phyloP scores from a whole-genome alignment of 2,113 vertebrate species.

The Perca flavescens region DNA sequence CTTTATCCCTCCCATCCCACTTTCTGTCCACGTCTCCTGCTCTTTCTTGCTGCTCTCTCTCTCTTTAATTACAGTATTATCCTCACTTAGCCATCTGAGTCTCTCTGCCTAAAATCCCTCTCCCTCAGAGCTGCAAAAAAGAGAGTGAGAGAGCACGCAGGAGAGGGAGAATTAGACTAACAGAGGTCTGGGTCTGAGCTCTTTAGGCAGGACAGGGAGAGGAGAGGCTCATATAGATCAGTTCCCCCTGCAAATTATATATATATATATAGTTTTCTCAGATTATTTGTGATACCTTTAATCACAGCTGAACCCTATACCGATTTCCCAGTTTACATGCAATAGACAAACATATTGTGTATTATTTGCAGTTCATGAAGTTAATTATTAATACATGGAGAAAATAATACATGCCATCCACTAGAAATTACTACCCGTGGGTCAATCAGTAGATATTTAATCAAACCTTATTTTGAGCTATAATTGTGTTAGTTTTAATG shows the following conservation, averaged over 20 bases:
- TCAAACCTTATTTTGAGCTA: too few relatives aligned
- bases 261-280: not conserved
- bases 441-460: not conserved
- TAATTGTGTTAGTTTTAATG: too few relatives aligned
- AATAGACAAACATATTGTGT: not conserved
- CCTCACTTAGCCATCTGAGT: constrained; percentile 66
- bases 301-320: not conserved
- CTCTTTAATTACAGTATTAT: constrained; percentile 72
- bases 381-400: not conserved
- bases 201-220: constrained; percentile 15
- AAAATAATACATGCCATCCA: not conserved
- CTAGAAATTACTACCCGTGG: not conserved
- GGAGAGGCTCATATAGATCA: constrained; percentile 6
- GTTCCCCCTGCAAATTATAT: not conserved
- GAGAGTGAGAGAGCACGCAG: not conserved
- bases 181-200: constrained; percentile 33
- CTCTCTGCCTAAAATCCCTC: constrained; percentile 54
- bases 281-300: constrained; percentile 6
- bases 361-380: not conserved
- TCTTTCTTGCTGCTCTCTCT: constrained; percentile 37
- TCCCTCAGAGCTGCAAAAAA: constrained; percentile 49
- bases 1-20: constrained; percentile 40
- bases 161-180: constrained; percentile 22
- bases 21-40: constrained; percentile 36
- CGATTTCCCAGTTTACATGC: not conserved